Evolutionary conservation across 2,888 invertebrate species (phyloP).

Genomic region (Elysia crispata): DNA sequence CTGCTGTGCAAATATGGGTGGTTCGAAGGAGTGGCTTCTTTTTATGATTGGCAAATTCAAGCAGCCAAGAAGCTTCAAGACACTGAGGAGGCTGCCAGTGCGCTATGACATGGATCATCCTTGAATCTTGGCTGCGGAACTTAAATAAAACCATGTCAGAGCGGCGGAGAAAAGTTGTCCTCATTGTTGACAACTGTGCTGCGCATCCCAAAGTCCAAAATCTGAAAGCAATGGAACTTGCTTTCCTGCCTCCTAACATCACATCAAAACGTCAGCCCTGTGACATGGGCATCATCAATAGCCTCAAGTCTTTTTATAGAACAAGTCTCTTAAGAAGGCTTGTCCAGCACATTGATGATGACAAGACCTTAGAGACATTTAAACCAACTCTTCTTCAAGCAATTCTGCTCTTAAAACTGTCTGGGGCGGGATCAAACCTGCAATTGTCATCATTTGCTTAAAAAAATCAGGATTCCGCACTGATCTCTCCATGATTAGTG

Average conservation of each 20-base stretch:
- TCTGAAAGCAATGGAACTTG: neutral
- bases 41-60: too few relatives aligned
- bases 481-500: too few relatives aligned
- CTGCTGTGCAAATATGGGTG: too few relatives aligned
- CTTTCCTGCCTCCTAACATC: neutral
- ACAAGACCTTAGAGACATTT: neutral
- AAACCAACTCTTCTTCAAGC: neutral
- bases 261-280: conserved; percentile 2
- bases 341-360: neutral
- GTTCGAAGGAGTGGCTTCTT: too few relatives aligned
- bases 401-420: neutral
- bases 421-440: too few relatives aligned
- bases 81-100: neutral
- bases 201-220: neutral
- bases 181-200: too few relatives aligned
- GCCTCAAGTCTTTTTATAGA: neutral
- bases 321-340: neutral
- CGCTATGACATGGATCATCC: neutral
- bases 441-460: too few relatives aligned
- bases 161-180: too few relatives aligned
- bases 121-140: too few relatives aligned
- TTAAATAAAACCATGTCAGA: too few relatives aligned
- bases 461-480: too few relatives aligned
- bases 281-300: conserved; percentile 21
- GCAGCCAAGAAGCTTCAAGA: too few relatives aligned